phyloP scores from a whole-genome alignment of 2,113 vertebrate genomes.

The Vombatus ursinus region DNA sequence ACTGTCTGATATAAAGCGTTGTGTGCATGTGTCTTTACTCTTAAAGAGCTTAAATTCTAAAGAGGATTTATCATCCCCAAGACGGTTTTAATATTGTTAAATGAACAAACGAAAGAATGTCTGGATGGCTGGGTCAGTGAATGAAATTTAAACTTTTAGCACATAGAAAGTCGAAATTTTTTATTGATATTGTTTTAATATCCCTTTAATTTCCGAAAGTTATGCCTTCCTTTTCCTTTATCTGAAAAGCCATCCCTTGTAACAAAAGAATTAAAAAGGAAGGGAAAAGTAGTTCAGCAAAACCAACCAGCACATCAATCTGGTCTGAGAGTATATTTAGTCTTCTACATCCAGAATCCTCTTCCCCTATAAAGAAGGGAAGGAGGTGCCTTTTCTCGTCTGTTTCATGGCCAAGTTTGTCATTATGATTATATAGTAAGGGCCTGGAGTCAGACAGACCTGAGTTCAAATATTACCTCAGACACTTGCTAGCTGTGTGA shows the following conservation, averaged over 20 bases:
- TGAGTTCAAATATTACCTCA: background rate
- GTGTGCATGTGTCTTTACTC: background rate
- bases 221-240: background rate
- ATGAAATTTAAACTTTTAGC: background rate
- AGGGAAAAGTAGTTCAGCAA: background rate
- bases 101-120: background rate
- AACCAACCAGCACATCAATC: background rate
- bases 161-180: background rate
- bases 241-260: background rate
- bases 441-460: background rate
- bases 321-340: background rate
- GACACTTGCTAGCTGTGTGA: background rate
- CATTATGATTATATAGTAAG: background rate
- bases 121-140: background rate
- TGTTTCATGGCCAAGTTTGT: background rate
- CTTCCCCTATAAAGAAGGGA: background rate
- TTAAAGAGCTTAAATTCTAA: background rate
- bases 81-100: background rate
- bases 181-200: background rate
- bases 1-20: background rate
- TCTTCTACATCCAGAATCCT: background rate
- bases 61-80: background rate
- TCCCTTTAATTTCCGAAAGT: background rate
- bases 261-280: background rate
- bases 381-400: background rate